Percentiles rank a stretch among this genome's conserved stretches.
Conservation (phyloP, 1,140 invertebrate species). For the Drosophila paulistorum region DNA sequence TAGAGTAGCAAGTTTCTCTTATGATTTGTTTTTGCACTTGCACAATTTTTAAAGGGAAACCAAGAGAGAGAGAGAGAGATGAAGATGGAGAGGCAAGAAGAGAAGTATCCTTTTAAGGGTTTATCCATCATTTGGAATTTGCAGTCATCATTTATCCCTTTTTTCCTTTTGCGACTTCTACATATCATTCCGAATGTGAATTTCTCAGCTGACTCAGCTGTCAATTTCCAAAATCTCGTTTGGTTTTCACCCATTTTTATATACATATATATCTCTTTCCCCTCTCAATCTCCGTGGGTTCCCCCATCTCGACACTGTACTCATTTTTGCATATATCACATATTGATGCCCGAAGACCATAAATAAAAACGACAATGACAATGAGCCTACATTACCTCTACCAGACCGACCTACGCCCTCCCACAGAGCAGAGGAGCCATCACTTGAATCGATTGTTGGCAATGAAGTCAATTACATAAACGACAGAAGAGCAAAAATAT, state of each 20-base stretch:
- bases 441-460: constrained; percentile 58
- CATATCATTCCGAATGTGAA: constrained; percentile 11
- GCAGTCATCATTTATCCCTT: constrained; percentile 12
- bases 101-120: not conserved
- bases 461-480: constrained; percentile 63
- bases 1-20: not conserved
- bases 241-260: not conserved
- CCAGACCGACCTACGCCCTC: not conserved
- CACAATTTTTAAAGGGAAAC: too few species aligned
- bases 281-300: not conserved
- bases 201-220: constrained; percentile 13
- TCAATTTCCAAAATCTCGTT: constrained; percentile 6
- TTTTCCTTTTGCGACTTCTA: constrained; percentile 1
- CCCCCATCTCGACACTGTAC: not conserved
- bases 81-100: not conserved
- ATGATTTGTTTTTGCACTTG: not conserved
- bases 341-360: constrained; percentile 9
- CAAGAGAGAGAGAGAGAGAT: not conserved
- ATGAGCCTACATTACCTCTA: constrained; percentile 5
- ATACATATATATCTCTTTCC: not conserved
- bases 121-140: constrained; percentile 10
- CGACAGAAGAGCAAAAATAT: constrained; percentile 19
- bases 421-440: not conserved
- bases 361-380: constrained; percentile 13
- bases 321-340: constrained; percentile 13